Conservation (phyloP, 2,113 vertebrate genomes). For the Tragelaphus imberbis region DNA sequence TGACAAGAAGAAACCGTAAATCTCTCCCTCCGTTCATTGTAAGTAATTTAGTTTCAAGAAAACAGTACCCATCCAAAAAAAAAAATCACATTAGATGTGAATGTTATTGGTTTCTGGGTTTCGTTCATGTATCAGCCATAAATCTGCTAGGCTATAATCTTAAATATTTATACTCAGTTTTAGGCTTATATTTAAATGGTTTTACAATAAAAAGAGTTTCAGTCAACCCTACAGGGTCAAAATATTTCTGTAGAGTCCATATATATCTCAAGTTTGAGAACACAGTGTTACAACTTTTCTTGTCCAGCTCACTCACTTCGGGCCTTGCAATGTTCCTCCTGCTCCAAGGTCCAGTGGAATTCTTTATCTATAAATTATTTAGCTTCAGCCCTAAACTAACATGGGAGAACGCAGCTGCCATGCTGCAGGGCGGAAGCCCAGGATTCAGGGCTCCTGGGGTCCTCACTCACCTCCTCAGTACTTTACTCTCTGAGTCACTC, state of each 20-base stretch:
- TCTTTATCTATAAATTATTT: neutral
- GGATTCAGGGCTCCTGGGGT: neutral
- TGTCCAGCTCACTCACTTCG: neutral
- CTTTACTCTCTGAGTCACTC: neutral
- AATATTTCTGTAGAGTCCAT: neutral
- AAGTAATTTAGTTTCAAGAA: neutral
- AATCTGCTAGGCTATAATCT: neutral
- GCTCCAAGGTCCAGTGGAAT: neutral
- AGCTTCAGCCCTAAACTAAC: neutral
- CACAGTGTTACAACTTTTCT: neutral
- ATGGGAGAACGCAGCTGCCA: neutral
- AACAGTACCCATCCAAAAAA: neutral
- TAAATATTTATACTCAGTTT: neutral
- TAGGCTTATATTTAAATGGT: neutral
- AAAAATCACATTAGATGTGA: neutral
- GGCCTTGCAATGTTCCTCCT: neutral
- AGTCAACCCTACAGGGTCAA: neutral
- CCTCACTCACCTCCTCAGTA: neutral
- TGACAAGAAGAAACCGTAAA: neutral
- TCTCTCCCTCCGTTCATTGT: neutral
- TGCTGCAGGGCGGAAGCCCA: neutral
- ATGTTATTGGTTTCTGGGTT: neutral
- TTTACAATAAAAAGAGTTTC: constrained; percentile 8
- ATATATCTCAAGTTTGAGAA: neutral
- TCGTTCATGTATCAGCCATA: neutral